Percentiles rank a stretch among this genome's conserved stretches.
phyloP scores from a whole-genome alignment of 1,140 invertebrate species.

The Bradysia coprophila region DNA sequence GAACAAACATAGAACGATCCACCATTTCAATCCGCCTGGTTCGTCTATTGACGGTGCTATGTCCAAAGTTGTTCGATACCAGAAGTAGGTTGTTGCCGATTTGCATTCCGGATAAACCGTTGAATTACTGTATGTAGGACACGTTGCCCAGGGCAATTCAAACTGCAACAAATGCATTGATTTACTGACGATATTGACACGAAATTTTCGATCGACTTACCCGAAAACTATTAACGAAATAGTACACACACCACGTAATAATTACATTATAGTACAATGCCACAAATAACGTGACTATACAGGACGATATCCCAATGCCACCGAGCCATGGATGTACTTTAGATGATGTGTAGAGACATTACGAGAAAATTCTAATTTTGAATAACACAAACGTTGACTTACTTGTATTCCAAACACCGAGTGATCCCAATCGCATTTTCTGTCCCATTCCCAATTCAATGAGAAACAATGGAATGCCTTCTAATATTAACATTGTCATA shows the following conservation, averaged over 20 bases:
- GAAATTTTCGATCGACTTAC: slow-evolving; percentile 29
- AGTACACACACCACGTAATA: slow-evolving; percentile 96
- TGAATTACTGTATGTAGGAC: slow-evolving; percentile 44
- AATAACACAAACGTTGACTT: no score
- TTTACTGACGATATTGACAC: slow-evolving; percentile 6
- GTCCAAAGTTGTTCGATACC: slow-evolving; percentile 73
- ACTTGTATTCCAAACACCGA: slow-evolving; percentile 89
- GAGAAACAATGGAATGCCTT: slow-evolving; percentile 83
- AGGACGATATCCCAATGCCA: slow-evolving; percentile 75
- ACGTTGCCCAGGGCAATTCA: slow-evolving; percentile 66
- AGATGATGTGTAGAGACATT: no score
- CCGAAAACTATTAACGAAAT: slow-evolving; percentile 76
- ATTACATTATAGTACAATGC: slow-evolving; percentile 96
- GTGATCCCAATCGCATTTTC: slow-evolving; percentile 67
- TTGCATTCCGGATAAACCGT: slow-evolving; percentile 22
- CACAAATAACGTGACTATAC: slow-evolving; percentile 81
- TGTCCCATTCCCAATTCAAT: slow-evolving; percentile 90
- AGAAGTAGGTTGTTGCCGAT: slow-evolving; percentile 75
- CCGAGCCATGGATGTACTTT: slow-evolving; percentile 85
- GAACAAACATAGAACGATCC: slow-evolving; percentile 82
- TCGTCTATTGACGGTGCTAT: slow-evolving; percentile 68
- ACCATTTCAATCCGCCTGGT: slow-evolving; percentile 73
- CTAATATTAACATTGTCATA: slow-evolving; percentile 78
- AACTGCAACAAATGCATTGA: no score
- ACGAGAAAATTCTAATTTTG: no score